phyloP scores from a whole-genome alignment of 2,113 vertebrate genomes.

The Salvator merianae region DNA sequence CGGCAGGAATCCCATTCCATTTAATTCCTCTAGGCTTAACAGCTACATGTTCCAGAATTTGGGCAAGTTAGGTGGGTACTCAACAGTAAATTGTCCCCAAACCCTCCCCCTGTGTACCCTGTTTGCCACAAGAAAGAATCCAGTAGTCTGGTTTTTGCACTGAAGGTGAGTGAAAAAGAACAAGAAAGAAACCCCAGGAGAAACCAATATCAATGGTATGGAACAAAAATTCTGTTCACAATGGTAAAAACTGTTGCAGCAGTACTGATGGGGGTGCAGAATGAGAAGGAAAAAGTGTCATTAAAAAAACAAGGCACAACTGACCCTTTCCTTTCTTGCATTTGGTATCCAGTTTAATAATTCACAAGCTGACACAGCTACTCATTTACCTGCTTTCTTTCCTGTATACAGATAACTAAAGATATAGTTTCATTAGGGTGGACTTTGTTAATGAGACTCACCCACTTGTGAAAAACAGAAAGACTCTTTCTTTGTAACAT shows the following conservation, averaged over 20 bases:
- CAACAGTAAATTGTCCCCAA: not conserved
- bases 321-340: constrained; percentile 8
- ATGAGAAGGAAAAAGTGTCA: not conserved
- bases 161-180: not conserved
- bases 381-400: constrained; percentile 6
- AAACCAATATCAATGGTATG: not conserved
- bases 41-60: not conserved
- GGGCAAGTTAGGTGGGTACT: not conserved
- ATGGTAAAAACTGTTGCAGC: not conserved
- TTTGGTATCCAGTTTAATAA: not conserved
- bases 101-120: too few relatives aligned
- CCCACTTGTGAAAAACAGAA: not conserved
- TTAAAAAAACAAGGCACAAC: not conserved
- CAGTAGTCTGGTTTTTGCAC: not conserved
- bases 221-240: not conserved
- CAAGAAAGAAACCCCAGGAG: not conserved
- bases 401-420: not conserved
- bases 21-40: not conserved
- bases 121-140: not conserved
- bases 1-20: not conserved
- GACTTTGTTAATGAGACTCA: not conserved
- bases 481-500: not conserved
- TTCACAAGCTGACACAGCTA: not conserved
- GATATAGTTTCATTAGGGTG: constrained; percentile 1
- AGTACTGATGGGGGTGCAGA: not conserved